Evolutionary conservation across 2,113 vertebrate species (phyloP).

Genomic region (Nothocercus nigrocapillus): DNA sequence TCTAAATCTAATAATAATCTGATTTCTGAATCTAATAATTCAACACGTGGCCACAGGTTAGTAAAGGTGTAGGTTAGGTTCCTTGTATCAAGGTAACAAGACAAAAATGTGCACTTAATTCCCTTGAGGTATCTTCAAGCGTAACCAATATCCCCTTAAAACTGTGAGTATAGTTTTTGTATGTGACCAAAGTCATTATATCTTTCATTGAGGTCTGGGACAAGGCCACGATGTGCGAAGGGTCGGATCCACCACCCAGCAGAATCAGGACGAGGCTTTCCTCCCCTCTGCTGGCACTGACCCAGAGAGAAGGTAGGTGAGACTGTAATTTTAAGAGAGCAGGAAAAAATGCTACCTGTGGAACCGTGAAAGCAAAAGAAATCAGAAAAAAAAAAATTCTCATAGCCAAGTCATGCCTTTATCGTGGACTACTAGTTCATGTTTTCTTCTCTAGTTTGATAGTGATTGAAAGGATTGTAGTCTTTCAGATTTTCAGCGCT

Average conservation of each 20-base stretch:
- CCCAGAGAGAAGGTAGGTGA: not conserved
- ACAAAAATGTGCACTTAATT: not conserved
- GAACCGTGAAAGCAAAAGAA: not conserved
- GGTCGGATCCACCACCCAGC: not conserved
- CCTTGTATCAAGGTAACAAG: not conserved
- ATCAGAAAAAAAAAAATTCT: not conserved
- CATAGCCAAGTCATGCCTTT: not conserved
- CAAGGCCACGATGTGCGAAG: no score
- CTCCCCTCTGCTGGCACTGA: not conserved
- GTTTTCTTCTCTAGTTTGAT: not conserved
- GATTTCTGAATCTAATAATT: no score
- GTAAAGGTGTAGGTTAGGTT: not conserved
- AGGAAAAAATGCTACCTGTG: not conserved
- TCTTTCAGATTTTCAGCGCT: not conserved
- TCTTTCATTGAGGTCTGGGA: not conserved
- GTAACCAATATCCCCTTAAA: not conserved
- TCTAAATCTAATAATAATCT: not conserved
- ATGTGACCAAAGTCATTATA: fast-evolving
- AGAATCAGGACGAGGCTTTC: not conserved
- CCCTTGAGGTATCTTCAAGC: not conserved
- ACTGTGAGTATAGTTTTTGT: not conserved
- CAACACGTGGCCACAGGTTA: not conserved
- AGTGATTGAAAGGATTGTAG: not conserved
- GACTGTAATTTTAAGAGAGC: not conserved
- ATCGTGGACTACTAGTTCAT: not conserved